Evolutionary conservation across 2,797 vertebrate genomes (phyloP).

Genomic region (Hypotaenidia philippensis): DNA sequence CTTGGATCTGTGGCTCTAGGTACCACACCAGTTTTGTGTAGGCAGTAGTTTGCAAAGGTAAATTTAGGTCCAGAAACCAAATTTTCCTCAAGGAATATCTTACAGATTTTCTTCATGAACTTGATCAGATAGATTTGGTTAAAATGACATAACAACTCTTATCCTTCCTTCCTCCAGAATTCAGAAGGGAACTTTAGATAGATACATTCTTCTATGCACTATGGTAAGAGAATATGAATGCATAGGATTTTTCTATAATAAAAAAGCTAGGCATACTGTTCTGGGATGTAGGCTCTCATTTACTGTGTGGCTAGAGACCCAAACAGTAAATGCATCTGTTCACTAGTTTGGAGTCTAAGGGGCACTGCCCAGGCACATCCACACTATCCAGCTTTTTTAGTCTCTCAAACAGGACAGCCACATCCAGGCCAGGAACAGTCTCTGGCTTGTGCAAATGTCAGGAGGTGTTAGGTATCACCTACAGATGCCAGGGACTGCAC

Average conservation of each 20-base stretch:
- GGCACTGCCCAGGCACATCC: background rate
- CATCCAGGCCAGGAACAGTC: background rate
- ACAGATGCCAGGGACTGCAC: background rate
- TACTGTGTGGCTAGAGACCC: background rate
- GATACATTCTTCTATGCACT: background rate
- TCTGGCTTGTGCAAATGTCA: background rate
- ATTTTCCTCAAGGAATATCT: background rate
- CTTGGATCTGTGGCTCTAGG: background rate
- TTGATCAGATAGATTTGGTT: background rate
- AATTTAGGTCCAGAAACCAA: background rate
- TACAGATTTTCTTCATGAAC: background rate
- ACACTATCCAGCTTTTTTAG: background rate
- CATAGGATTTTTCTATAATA: background rate
- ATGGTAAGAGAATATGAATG: background rate
- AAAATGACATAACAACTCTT: background rate
- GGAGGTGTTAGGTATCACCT: background rate
- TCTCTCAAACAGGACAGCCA: background rate
- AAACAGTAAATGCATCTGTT: background rate
- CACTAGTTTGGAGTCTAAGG: background rate
- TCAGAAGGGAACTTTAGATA: background rate
- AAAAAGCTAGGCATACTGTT: background rate
- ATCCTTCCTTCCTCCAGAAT: background rate
- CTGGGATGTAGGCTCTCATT: background rate
- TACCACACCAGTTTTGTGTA: background rate
- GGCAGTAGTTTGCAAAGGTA: background rate